phyloP scores from a whole-genome alignment of 2,888 invertebrate species.

The Drosophila austrosaltans region DNA sequence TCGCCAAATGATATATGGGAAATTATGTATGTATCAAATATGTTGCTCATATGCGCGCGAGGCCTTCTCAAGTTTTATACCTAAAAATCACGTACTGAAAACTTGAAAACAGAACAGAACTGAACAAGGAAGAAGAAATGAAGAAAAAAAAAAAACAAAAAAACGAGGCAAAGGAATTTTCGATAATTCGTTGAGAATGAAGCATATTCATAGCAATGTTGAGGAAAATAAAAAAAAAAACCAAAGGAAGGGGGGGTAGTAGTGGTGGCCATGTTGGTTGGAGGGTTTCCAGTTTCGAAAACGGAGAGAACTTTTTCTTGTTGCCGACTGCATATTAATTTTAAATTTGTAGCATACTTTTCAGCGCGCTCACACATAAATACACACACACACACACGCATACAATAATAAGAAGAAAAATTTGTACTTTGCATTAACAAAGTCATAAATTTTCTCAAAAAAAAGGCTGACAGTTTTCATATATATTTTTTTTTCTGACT shows the following conservation, averaged over 20 bases:
- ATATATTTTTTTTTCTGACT: slow-evolving; percentile 65
- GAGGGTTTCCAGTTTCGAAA: not conserved
- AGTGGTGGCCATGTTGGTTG: slow-evolving; percentile 2
- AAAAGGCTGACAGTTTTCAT: slow-evolving; percentile 73
- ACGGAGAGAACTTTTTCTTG: slow-evolving; percentile 9
- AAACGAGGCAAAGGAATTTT: slow-evolving; percentile 45
- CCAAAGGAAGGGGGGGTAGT: too few species aligned
- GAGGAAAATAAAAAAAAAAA: too few species aligned
- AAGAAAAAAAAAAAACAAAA: not conserved
- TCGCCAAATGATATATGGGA: slow-evolving; percentile 66
- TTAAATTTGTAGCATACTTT: slow-evolving; percentile 76
- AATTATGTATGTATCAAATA: slow-evolving; percentile 28
- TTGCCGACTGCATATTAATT: slow-evolving; percentile 69
- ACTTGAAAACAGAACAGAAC: not conserved
- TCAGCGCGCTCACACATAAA: slow-evolving; percentile 30
- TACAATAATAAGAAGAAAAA: not conserved
- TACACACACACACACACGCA: slow-evolving; percentile 12
- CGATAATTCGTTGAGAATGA: slow-evolving; percentile 55
- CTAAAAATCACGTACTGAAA: slow-evolving; percentile 68
- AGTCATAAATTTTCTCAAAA: slow-evolving; percentile 67
- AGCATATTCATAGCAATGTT: slow-evolving; percentile 9
- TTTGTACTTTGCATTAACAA: slow-evolving; percentile 64
- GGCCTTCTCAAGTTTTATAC: slow-evolving; percentile 30
- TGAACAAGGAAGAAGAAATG: not conserved
- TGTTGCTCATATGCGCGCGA: not conserved